Percentiles rank a stretch among this genome's conserved stretches.
phyloP scores from a whole-genome alignment of 2,797 vertebrate genomes.

The Chrysolophus pictus region DNA sequence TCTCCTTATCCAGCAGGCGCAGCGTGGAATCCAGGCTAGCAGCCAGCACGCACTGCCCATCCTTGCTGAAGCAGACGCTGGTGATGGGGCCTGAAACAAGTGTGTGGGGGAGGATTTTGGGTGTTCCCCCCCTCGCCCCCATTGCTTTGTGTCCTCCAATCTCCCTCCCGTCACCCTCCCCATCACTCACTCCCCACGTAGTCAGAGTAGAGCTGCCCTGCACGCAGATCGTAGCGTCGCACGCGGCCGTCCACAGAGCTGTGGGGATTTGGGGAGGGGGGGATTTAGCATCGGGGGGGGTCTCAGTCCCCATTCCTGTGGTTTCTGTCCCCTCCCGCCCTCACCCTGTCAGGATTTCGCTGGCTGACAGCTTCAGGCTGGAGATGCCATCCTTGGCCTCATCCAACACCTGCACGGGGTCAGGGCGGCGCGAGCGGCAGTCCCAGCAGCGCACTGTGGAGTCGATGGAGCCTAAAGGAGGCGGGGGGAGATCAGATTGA shows the following conservation, averaged over 20 bases:
- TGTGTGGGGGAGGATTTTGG: fast-evolving
- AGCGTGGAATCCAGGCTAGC: conserved; percentile 90
- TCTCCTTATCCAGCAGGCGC: conserved; percentile 93
- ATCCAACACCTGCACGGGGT: conserved; percentile 88
- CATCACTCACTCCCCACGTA: conserved; percentile 88
- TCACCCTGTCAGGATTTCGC: conserved; percentile 92
- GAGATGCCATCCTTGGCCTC: conserved; percentile 92
- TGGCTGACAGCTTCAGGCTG: conserved; percentile 88
- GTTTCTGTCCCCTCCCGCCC: not conserved
- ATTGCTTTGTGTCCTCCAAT: no score
- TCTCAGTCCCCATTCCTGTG: not conserved
- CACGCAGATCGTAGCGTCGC: conserved; percentile 91
- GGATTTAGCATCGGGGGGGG: not conserved
- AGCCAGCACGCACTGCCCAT: conserved; percentile 89
- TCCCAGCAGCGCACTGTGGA: conserved; percentile 94
- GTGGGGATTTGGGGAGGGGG: not conserved
- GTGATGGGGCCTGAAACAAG: conserved; percentile 88
- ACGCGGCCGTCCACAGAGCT: conserved; percentile 93
- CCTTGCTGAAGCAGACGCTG: conserved; percentile 93
- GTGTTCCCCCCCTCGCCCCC: not conserved
- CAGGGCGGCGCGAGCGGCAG: conserved; percentile 86
- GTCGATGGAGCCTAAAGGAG: conserved; percentile 88
- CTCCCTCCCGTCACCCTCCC: no score
- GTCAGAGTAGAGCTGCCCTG: conserved; percentile 89
- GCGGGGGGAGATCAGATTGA: not conserved